Base-by-base conservation (phyloP, 2,797 vertebrate species). In the Chaunax sp. region DNA sequence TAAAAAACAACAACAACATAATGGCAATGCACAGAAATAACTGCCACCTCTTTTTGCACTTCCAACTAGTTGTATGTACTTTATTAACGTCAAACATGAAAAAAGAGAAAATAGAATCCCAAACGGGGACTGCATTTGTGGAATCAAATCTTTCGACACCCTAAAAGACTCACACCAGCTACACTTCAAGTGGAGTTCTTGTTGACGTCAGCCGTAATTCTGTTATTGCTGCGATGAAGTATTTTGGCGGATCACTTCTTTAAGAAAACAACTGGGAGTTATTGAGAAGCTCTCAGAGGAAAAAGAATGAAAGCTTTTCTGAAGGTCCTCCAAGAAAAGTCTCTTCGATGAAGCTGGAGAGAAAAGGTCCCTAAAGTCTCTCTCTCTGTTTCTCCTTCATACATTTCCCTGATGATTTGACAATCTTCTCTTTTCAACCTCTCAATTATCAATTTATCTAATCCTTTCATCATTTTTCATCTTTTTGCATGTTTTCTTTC, bases 171-270 rank as follows among this genome's bases (percentile, higher is more conserved):
- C 87, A 79, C 74, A 78, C 70, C 79, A 85, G 85, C 82, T 81
- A 62, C 66, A 64, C 85, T 84, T 84, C 52, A 69, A 83, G 69
- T 57, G 77, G 78, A 84, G 78, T 85, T 90, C 78, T 79, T 78
- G 84, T 83, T 90, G 87, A 91, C 83, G 87, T 92, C 90, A 89
- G 78, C 75, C 65, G 20, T 86, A 85, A 88, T 89, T 83, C 80
- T 84, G 84, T 80, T 89, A 79, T 91, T 89, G 82, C 78, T 87
- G 81, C 67, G 53, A 83, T 89, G 76, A 90, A 87, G 77, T 80
- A 78, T 84, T 83, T 78, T 91, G 91, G 86, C 83, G 15, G 53
- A 81, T 82, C 28, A 61, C 54, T 68, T 64, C 40, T 79, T 78
- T 75, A 83, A 85, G 82, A 91, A 91, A 92, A 90, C 86, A 91